A percentile compares a stretch with the other conserved stretches of the same genome.
These are phyloP conservation scores for Byasa hedistus DNA, from an alignment of 2,888 invertebrate species.

Conservation along the genomic window DNA sequence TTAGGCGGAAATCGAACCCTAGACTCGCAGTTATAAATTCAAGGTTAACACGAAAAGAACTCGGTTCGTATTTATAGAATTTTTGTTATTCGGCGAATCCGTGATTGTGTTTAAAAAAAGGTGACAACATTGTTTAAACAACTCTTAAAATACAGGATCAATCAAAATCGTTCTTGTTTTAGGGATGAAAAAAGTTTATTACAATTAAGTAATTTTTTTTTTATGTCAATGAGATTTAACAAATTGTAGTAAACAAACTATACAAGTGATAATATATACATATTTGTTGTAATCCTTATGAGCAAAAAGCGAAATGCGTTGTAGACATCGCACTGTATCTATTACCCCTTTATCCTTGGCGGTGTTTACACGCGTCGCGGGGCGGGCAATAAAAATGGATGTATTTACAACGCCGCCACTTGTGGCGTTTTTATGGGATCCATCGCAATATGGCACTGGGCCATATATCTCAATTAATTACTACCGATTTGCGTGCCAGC, in stretches of 20 bases:
- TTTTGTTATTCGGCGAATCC: not conserved
- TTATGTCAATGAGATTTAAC: not conserved
- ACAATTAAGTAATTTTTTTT: too few species aligned
- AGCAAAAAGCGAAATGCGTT: slow-evolving; percentile 7
- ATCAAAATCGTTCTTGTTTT: too few species aligned
- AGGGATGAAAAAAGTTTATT: too few species aligned
- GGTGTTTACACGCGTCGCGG: slow-evolving; percentile 14
- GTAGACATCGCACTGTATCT: slow-evolving; percentile 9
- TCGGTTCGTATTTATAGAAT: not conserved
- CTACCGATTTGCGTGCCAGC: not conserved
- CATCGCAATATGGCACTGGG: not conserved
- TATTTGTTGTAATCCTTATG: not conserved
- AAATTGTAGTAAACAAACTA: not conserved
- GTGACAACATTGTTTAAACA: not conserved
- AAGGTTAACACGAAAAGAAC: not conserved
- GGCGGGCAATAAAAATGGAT: slow-evolving; percentile 20
- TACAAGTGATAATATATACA: not conserved
- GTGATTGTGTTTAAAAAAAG: not conserved
- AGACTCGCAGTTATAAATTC: not conserved
- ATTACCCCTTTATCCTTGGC: slow-evolving; percentile 23
- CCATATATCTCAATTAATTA: slow-evolving; percentile 20
- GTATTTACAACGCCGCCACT: slow-evolving; percentile 24
- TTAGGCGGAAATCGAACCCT: not conserved
- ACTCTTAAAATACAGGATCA: not conserved
- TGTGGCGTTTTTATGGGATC: slow-evolving; percentile 21